Evolutionary conservation across 2,113 vertebrate species (phyloP).

Genomic region (Phyllostomus discolor): DNA sequence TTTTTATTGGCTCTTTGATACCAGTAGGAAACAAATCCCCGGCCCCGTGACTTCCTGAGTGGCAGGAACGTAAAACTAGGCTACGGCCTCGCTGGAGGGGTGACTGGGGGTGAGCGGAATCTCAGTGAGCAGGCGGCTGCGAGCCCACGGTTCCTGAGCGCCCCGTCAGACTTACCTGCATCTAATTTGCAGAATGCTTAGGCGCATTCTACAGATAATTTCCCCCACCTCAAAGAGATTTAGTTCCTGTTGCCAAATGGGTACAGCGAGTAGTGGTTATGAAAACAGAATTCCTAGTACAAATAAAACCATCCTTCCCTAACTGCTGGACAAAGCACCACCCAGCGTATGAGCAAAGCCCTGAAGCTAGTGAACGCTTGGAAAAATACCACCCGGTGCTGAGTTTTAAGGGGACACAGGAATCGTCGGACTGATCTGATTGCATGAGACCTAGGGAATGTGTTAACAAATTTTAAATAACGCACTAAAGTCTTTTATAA

Average conservation of each 20-base stretch:
- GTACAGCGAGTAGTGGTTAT: background rate
- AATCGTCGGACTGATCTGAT: background rate
- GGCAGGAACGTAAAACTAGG: background rate
- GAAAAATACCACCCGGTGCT: background rate
- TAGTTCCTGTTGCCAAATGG: background rate
- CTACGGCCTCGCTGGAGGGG: fast-evolving
- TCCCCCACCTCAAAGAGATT: background rate
- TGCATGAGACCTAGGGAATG: background rate
- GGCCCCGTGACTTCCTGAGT: background rate
- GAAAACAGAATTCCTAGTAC: background rate
- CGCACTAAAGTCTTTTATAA: background rate
- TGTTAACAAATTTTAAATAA: background rate
- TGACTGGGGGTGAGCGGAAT: background rate
- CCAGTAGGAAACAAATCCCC: background rate
- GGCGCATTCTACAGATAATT: background rate
- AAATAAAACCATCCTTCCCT: background rate
- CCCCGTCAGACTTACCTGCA: background rate
- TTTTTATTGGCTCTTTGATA: background rate
- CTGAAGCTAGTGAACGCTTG: background rate
- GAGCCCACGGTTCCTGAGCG: background rate
- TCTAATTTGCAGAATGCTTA: background rate
- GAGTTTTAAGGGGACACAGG: background rate
- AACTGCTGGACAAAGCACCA: background rate
- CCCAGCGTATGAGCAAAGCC: background rate
- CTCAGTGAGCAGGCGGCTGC: fast-evolving